Evolutionary conservation across 2,888 invertebrate genomes (phyloP).

Genomic region (Xestia ashworthii): DNA sequence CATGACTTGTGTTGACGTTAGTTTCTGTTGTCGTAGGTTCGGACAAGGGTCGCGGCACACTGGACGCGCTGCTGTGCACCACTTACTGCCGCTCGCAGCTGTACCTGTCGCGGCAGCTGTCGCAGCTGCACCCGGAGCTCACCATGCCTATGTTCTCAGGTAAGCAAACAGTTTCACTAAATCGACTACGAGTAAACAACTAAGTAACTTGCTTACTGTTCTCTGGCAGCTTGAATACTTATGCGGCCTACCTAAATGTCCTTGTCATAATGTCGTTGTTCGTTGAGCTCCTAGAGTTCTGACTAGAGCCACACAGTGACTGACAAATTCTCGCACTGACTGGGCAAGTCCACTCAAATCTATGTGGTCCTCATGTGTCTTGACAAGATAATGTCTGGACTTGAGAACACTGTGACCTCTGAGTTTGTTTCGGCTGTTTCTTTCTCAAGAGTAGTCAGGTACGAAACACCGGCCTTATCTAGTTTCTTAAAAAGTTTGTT

Average conservation of each 20-base stretch:
- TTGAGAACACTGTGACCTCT: background rate
- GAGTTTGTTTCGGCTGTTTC: background rate
- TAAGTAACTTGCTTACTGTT: no score
- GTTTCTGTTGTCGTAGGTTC: slow-evolving; percentile 83
- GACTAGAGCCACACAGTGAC: no score
- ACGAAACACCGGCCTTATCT: background rate
- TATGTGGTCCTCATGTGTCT: background rate
- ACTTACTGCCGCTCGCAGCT: slow-evolving; percentile 98
- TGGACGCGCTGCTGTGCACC: slow-evolving; percentile 96
- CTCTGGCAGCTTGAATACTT: background rate
- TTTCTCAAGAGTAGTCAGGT: background rate
- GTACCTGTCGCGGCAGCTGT: slow-evolving; percentile 97
- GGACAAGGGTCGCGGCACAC: slow-evolving; percentile 93
- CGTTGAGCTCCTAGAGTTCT: no score
- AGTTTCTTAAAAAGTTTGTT: background rate
- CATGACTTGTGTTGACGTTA: background rate
- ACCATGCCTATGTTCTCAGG: slow-evolving; percentile 99
- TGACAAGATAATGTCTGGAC: background rate
- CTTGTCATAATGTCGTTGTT: no score
- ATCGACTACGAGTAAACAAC: background rate
- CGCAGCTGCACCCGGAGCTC: slow-evolving; percentile 98
- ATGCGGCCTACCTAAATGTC: background rate
- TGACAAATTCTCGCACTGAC: no score
- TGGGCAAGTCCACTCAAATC: no score
- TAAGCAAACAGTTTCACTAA: slow-evolving; percentile 78